Evolutionary conservation across 2,797 vertebrate genomes (phyloP).

Genomic region (Calcarius lapponicus): DNA sequence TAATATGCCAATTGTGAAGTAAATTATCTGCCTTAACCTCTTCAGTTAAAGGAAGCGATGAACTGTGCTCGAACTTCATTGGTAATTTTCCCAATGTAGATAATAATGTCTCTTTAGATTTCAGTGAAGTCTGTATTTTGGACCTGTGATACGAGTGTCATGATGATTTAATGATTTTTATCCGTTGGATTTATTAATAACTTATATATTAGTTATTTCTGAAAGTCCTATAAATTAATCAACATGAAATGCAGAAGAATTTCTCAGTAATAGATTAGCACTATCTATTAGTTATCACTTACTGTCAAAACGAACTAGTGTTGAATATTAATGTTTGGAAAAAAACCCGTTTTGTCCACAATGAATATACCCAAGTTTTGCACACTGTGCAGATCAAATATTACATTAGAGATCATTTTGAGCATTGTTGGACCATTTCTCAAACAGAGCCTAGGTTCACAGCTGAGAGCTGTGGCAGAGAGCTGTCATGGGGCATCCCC

Average conservation of each 20-base stretch:
- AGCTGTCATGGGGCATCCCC: accelerated
- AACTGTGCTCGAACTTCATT: not conserved
- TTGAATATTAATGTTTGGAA: not conserved
- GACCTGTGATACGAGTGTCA: not conserved
- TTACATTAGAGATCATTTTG: not conserved
- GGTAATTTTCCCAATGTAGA: not conserved
- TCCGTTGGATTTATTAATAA: not conserved
- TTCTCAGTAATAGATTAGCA: not conserved
- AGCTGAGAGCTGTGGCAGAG: not conserved
- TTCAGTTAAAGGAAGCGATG: not conserved
- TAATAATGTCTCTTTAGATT: slow-evolving; percentile 7
- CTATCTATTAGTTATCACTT: not conserved
- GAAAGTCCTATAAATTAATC: not conserved
- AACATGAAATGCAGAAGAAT: not conserved
- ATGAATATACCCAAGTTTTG: not conserved
- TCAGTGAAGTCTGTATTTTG: not conserved
- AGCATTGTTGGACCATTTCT: not conserved
- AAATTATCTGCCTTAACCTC: not conserved
- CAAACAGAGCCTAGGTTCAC: not conserved
- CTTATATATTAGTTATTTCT: not conserved
- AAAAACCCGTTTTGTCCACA: accelerated
- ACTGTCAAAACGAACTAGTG: not conserved
- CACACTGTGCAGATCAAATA: accelerated
- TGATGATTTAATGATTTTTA: not conserved
- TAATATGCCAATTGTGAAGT: not conserved